Evolutionary conservation across 2,888 invertebrate genomes (phyloP).

Genomic region (Malthinus seriepunctatus): DNA sequence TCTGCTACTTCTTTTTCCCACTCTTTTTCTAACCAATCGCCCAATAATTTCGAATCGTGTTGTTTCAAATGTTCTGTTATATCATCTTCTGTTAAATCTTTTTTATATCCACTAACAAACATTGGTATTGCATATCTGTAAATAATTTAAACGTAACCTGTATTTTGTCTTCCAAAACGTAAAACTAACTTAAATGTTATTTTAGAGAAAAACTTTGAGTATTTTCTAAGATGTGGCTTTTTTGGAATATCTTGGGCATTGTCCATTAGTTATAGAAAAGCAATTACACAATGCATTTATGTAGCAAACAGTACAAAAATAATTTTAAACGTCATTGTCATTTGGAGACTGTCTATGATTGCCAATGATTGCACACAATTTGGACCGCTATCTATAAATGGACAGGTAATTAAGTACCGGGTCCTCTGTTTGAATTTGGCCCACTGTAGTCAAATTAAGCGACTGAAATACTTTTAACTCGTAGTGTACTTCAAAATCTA

Average conservation of each 20-base stretch:
- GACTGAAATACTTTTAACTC: too few species aligned
- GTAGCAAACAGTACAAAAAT: too few species aligned
- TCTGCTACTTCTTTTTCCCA: slow-evolving; percentile 35
- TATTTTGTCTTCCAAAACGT: neutral
- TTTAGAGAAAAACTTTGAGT: slow-evolving; percentile 29
- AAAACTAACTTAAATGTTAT: slow-evolving; percentile 29
- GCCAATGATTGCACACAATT: too few species aligned
- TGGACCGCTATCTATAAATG: too few species aligned
- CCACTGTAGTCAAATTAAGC: too few species aligned
- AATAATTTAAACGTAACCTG: neutral
- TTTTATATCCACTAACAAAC: slow-evolving; percentile 54
- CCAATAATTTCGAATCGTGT: slow-evolving; percentile 66
- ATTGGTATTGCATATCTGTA: slow-evolving; percentile 57
- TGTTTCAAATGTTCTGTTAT: slow-evolving; percentile 55
- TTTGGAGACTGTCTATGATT: too few species aligned
- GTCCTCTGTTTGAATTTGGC: too few species aligned
- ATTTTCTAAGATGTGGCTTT: slow-evolving; percentile 23
- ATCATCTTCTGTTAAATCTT: slow-evolving; percentile 56
- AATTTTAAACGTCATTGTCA: too few species aligned
- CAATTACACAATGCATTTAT: too few species aligned
- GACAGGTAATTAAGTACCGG: too few species aligned
- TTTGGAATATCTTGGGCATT: neutral
- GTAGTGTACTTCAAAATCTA: too few species aligned
- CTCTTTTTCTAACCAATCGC: slow-evolving; percentile 64
- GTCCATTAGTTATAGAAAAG: neutral